Conservation (phyloP, 2,797 vertebrate genomes). For the Ammospiza maritima region DNA sequence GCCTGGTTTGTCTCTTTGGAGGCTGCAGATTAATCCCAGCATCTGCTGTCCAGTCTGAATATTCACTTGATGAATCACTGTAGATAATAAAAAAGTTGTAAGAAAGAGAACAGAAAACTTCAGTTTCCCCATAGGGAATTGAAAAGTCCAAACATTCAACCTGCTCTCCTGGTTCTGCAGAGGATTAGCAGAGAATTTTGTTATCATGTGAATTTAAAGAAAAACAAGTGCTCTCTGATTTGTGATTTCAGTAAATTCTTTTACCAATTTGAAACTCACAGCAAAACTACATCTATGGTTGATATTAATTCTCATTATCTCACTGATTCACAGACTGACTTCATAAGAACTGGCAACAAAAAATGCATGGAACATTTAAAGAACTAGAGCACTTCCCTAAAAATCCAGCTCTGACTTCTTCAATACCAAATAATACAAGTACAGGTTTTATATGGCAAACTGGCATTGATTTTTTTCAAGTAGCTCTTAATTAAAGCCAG, state of each 20-base stretch:
- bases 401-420: background rate
- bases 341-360: background rate
- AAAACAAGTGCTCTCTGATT: background rate
- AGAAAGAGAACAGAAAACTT: background rate
- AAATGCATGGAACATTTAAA: background rate
- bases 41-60: constrained; percentile 98
- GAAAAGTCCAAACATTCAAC: background rate
- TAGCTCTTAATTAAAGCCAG: background rate
- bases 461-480: background rate
- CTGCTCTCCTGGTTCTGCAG: background rate
- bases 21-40: constrained; percentile 98
- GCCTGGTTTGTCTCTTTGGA: constrained; percentile 90
- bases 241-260: background rate
- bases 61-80: constrained; percentile 96
- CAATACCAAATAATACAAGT: background rate
- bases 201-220: background rate
- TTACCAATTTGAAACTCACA: background rate
- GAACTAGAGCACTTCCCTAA: background rate
- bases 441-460: background rate
- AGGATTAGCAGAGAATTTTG: background rate
- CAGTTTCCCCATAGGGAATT: background rate
- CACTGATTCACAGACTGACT: background rate
- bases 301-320: background rate
- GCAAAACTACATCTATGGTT: background rate
- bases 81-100: constrained; percentile 11